These are phyloP conservation scores for Orcinus orca DNA, from an alignment of 2,113 vertebrate species.

Conservation along the genomic window DNA sequence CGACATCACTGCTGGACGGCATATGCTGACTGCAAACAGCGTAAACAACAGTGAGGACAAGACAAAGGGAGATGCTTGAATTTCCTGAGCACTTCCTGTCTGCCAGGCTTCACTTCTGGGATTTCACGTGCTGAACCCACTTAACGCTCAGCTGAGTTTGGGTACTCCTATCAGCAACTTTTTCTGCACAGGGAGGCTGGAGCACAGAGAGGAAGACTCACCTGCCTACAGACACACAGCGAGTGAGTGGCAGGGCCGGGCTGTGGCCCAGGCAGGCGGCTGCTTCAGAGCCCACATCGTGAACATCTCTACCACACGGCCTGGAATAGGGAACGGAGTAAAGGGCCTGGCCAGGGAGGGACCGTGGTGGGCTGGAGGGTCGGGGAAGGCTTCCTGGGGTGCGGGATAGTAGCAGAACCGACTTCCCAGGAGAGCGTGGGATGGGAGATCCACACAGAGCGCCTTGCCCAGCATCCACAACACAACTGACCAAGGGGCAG, in stretches of 20 bases:
- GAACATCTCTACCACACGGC: accelerated
- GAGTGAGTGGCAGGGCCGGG: accelerated
- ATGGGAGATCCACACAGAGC: background rate
- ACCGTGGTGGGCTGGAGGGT: accelerated
- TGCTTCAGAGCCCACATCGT: background rate
- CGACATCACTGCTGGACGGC: accelerated
- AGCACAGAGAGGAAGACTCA: background rate
- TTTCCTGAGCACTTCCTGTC: accelerated
- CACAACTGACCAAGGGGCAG: accelerated
- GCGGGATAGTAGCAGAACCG: accelerated
- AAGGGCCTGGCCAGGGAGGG: background rate
- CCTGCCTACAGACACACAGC: background rate
- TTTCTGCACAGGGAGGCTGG: background rate
- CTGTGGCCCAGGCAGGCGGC: background rate
- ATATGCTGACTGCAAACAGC: accelerated
- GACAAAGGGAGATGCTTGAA: accelerated
- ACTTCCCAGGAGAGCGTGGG: background rate
- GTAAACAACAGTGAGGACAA: accelerated
- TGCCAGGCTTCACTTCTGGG: accelerated
- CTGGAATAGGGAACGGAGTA: background rate
- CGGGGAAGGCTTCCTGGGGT: accelerated
- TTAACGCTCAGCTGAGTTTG: background rate
- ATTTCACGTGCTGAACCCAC: accelerated
- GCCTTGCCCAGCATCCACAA: accelerated
- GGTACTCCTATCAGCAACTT: background rate